These are phyloP conservation scores for Odocoileus hemionus DNA, from an alignment of 2,113 vertebrate species.

Conservation along the genomic window DNA sequence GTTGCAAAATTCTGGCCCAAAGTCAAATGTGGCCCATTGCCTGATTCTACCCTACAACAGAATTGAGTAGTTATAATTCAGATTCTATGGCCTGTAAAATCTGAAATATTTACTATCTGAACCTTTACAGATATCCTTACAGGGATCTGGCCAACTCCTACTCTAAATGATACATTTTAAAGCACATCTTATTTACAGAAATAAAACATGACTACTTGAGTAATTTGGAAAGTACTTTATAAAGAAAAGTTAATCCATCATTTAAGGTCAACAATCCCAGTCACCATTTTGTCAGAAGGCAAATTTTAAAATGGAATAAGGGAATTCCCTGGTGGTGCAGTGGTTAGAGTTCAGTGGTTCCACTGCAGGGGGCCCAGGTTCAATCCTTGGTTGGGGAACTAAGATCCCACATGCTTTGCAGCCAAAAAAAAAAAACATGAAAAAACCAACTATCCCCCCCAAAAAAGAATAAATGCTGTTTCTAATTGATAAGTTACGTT, in stretches of 20 bases:
- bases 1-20: background rate
- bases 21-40: background rate
- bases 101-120: constrained; percentile 1
- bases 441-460: background rate
- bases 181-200: constrained; percentile 23
- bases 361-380: background rate
- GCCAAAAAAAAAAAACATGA: background rate
- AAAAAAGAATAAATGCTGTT: background rate
- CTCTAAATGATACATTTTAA: background rate
- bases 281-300: background rate
- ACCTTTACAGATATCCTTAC: background rate
- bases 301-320: background rate
- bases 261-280: background rate
- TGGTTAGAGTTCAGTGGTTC: background rate
- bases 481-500: background rate
- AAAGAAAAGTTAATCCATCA: background rate
- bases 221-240: background rate
- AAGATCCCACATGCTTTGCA: background rate
- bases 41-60: background rate
- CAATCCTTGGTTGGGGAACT: background rate
- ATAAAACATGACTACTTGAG: constrained; percentile 4
- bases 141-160: background rate
- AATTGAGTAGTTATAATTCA: background rate
- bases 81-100: background rate
- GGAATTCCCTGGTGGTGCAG: background rate